Percentiles rank a stretch among this genome's conserved stretches.
These are phyloP conservation scores for Himantopus leucocephalus DNA, from an alignment of 2,113 vertebrate species.

Conservation along the genomic window DNA sequence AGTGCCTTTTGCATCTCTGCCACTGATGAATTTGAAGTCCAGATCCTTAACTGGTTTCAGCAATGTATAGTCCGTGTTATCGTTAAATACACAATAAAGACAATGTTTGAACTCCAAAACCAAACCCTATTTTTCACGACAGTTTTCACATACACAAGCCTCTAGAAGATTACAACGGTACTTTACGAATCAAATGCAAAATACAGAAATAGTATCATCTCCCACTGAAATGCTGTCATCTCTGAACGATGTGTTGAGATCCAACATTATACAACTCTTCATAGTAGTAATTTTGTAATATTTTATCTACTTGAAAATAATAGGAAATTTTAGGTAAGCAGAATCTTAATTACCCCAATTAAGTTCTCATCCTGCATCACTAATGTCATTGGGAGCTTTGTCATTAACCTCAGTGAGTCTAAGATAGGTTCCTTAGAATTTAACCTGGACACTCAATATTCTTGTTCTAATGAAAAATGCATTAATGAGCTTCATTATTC, in stretches of 20 bases:
- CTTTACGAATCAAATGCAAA: conserved; percentile 11
- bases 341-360: conserved; percentile 65
- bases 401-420: conserved; percentile 50
- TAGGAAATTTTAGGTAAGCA: conserved; percentile 48
- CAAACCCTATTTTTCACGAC: neutral
- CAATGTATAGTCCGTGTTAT: neutral
- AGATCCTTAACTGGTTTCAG: neutral
- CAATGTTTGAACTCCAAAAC: neutral
- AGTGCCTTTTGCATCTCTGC: neutral
- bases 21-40: neutral
- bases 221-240: conserved; percentile 2
- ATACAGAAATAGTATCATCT: neutral
- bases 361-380: conserved; percentile 49
- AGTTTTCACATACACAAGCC: neutral
- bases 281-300: conserved; percentile 10
- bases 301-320: conserved; percentile 49
- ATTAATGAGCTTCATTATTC: conserved; percentile 57
- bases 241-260: conserved; percentile 42
- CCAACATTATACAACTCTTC: conserved; percentile 15
- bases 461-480: conserved; percentile 58
- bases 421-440: conserved; percentile 50
- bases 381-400: conserved; percentile 40
- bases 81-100: neutral
- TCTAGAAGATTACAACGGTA: neutral
- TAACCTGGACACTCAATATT: conserved; percentile 58